A percentile compares a stretch with the other conserved stretches of the same genome.
phyloP scores from a whole-genome alignment of 2,888 invertebrate genomes.

The Xestia sexstrigata region DNA sequence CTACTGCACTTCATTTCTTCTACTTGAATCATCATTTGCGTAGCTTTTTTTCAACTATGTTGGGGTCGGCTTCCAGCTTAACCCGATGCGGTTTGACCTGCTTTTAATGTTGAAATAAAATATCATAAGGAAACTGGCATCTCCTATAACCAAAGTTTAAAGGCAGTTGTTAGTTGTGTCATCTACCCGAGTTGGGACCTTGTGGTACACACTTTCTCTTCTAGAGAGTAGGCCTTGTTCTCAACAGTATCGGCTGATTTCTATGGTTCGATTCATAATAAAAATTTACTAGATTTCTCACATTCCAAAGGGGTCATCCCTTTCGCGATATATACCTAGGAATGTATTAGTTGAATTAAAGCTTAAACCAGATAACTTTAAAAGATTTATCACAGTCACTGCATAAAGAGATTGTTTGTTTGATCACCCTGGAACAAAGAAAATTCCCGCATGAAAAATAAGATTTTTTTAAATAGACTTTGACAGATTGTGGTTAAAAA shows the following conservation, averaged over 20 bases:
- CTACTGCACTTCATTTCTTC: background rate
- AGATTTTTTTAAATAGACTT: background rate
- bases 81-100: background rate
- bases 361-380: background rate
- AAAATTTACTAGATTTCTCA: background rate
- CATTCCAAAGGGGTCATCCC: background rate
- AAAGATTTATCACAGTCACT: background rate
- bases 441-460: background rate
- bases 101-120: background rate
- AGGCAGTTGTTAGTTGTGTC: background rate
- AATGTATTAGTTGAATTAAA: background rate
- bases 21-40: background rate
- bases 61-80: background rate
- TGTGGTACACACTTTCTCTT: background rate
- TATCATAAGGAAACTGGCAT: background rate
- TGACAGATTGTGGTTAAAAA: background rate
- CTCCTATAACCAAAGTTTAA: background rate
- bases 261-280: background rate
- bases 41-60: background rate
- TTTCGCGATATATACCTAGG: background rate
- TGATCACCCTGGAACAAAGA: background rate
- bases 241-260: no score
- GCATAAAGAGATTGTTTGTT: background rate
- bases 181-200: background rate
- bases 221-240: background rate